Percentiles rank a stretch among this genome's conserved stretches.
phyloP scores from a whole-genome alignment of 2,797 vertebrate species.

The Ptychobarbus kaznakovi region DNA sequence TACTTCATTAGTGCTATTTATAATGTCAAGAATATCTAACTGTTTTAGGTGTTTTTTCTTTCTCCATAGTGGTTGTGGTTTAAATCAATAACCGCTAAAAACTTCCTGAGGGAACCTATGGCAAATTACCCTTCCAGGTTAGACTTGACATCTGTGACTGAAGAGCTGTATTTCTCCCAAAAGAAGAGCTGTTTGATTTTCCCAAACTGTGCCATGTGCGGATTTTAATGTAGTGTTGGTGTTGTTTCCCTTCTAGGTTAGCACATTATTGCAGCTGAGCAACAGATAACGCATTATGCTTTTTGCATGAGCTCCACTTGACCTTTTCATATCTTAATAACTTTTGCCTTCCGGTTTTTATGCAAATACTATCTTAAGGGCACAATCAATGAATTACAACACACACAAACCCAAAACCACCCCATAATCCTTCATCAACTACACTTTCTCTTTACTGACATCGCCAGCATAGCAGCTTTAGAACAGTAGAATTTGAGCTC shows the following conservation, averaged over 20 bases:
- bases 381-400: conserved; percentile 58
- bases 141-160: neutral
- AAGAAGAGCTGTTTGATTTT: neutral
- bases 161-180: conserved; percentile 1
- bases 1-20: neutral
- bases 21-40: neutral
- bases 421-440: conserved; percentile 26
- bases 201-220: neutral
- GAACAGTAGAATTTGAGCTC: neutral
- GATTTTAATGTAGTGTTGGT: neutral
- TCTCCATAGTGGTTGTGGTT: neutral
- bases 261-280: conserved; percentile 9
- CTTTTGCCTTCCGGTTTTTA: conserved; percentile 15
- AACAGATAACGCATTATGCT: conserved; percentile 3
- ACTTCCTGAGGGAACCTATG: conserved; percentile 7
- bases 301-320: conserved; percentile 25
- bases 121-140: neutral
- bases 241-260: conserved; percentile 26
- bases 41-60: neutral
- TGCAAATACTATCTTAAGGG: conserved; percentile 28
- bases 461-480: conserved; percentile 15
- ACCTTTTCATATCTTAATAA: conserved; percentile 21
- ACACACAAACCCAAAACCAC: conserved; percentile 40
- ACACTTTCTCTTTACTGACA: neutral
- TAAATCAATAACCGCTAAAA: neutral